Evolutionary conservation across 1,140 invertebrate genomes (phyloP).

Genomic region (Ips typographus): DNA sequence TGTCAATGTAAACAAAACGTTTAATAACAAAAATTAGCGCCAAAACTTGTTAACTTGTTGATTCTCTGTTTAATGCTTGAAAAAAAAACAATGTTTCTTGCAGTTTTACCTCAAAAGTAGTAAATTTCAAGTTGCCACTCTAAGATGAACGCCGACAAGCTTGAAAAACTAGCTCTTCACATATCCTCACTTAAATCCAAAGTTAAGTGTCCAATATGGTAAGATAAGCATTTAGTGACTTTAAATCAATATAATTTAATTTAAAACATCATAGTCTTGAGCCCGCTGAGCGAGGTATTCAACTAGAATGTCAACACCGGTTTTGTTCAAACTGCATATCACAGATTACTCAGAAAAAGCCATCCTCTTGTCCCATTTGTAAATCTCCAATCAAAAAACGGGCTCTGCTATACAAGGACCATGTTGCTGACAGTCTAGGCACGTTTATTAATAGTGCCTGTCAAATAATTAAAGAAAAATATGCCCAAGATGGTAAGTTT

Average conservation of each 20-base stretch:
- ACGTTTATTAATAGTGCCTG: slow-evolving; percentile 23
- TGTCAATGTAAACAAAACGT: too few relatives aligned
- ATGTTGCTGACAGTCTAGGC: slow-evolving; percentile 22
- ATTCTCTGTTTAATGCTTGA: too few relatives aligned
- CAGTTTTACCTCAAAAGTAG: too few relatives aligned
- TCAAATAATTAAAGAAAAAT: slow-evolving; percentile 29
- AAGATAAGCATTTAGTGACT: not conserved
- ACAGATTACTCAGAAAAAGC: not conserved
- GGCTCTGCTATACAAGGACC: slow-evolving; percentile 24
- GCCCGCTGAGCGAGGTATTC: slow-evolving; percentile 16
- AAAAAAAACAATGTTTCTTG: too few relatives aligned
- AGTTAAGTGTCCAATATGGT: slow-evolving; percentile 38
- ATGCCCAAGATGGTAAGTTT: slow-evolving; percentile 27
- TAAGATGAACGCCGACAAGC: slow-evolving; percentile 25
- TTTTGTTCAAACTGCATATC: slow-evolving; percentile 30
- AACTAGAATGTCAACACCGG: slow-evolving; percentile 32
- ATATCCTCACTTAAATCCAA: slow-evolving; percentile 25
- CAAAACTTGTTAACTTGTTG: too few relatives aligned
- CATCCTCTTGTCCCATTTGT: slow-evolving; percentile 28
- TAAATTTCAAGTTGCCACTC: too few relatives aligned
- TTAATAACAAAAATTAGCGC: too few relatives aligned
- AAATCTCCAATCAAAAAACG: slow-evolving; percentile 22
- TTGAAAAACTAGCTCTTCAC: slow-evolving; percentile 18
- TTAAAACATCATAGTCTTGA: slow-evolving; percentile 26
- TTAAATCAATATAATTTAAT: slow-evolving; percentile 1